Evolutionary conservation across 2,113 vertebrate genomes (phyloP).

Genomic region (Crotalus tigris): DNA sequence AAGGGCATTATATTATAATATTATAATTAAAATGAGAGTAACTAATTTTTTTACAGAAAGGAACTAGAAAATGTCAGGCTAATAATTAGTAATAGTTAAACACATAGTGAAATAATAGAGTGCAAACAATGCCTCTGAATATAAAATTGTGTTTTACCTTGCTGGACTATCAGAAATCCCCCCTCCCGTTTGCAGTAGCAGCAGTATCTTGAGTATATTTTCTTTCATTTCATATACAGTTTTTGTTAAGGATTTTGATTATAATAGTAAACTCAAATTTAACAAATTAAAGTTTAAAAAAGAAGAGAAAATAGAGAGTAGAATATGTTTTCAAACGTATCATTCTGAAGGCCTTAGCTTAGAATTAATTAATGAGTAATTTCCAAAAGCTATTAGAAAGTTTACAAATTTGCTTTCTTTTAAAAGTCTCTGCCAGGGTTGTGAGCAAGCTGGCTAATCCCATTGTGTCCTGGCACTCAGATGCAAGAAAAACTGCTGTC

Average conservation of each 20-base stretch:
- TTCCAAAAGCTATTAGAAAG: not conserved
- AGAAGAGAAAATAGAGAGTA: not conserved
- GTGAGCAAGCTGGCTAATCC: not conserved
- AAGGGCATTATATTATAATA: not conserved
- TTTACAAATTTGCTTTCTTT: not conserved
- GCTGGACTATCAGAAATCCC: not conserved
- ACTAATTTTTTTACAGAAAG: not conserved
- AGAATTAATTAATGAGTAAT: not conserved
- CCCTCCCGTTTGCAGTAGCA: not conserved
- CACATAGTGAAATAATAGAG: not conserved
- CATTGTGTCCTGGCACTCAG: not conserved
- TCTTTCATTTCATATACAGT: not conserved
- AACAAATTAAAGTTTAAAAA: not conserved
- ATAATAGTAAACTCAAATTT: not conserved
- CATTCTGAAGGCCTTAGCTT: not conserved
- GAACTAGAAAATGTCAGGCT: not conserved
- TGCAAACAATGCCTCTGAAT: not conserved
- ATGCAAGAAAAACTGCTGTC: not conserved
- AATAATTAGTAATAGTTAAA: constrained; percentile 11
- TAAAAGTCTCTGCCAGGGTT: not conserved
- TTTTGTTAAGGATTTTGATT: not conserved
- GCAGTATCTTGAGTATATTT: not conserved
- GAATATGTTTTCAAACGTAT: not conserved
- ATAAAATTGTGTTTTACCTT: constrained; percentile 1
- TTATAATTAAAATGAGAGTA: constrained; percentile 5